These are phyloP conservation scores for Turritopsis dohrnii DNA, from an alignment of 30 jellyfish, hydroid and myxozoan genomes.

Conservation along the genomic window DNA sequence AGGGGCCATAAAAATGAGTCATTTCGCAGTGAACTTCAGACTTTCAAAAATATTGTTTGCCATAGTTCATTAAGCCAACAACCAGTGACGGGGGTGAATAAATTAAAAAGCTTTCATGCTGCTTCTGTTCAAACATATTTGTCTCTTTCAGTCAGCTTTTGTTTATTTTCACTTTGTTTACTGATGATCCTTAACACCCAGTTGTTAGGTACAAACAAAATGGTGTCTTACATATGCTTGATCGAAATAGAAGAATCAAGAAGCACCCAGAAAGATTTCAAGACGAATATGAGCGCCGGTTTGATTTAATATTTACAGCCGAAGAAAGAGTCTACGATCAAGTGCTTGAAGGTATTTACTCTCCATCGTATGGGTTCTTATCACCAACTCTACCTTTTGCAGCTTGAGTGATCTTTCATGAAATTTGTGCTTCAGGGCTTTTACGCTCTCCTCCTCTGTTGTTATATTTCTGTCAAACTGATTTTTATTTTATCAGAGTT, in stretches of 20 bases:
- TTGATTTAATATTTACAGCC: constrained; percentile 74
- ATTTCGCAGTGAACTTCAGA: too few species aligned
- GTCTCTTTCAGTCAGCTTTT: neutral
- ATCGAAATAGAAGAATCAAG: constrained; percentile 86
- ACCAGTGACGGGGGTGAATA: too few species aligned
- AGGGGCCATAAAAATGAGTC: too few species aligned
- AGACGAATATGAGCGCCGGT: constrained; percentile 55
- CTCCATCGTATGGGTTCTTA: neutral
- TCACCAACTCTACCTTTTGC: too few species aligned
- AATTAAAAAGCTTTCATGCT: too few species aligned
- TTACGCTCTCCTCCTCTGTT: too few species aligned
- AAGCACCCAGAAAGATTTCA: constrained; percentile 79
- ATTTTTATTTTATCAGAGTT: too few species aligned
- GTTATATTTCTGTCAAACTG: too few species aligned
- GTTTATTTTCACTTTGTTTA: neutral
- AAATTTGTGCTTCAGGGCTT: too few species aligned
- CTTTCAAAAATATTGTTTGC: too few species aligned
- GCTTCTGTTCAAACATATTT: neutral
- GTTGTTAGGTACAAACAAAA: constrained; percentile 82
- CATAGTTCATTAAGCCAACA: too few species aligned
- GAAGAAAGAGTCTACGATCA: constrained; percentile 95
- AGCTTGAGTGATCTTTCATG: too few species aligned
- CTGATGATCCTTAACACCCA: constrained; percentile 45
- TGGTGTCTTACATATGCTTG: constrained; percentile 95
- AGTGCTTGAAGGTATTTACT: constrained; percentile 82